Evolutionary conservation across 1,140 invertebrate species (phyloP), one percentile per base, ranked within the genome.

Genomic region (Drosophila takahashii): DNA sequence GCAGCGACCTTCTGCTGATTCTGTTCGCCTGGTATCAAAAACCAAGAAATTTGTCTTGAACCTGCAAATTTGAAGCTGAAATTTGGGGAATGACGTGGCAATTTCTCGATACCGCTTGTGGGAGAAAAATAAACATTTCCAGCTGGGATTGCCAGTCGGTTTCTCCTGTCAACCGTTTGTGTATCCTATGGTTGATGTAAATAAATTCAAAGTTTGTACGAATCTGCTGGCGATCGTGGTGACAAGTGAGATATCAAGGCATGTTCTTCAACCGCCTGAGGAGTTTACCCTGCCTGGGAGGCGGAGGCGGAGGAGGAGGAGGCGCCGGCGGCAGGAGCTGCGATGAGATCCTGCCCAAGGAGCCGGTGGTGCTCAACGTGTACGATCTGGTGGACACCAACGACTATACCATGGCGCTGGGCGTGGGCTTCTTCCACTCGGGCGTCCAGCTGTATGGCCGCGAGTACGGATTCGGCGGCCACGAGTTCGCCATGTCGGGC

Each of bases 401-500:
- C 93, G 96, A 97, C 83, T 98, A 98, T 89, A 99, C 97, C 36
- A 96, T 97, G 53, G 95, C 96, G 47, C 95, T 99, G 58, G 98
- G 98, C 2, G 93, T 99, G 59, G 98, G 98, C 50, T 97, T 99
- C 70, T 99, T 98, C 93, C 98, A 99, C 94, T 98, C 98, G 54
- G 98, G 98, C 16, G 96, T 99, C 48, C 96, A 99, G 94, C 95
- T 99, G 45, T 98, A 98, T 94, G 97, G 97, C 84, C 93, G 93
- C 94, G 98, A 99, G 94, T 99, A 97, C 94, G 98, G 97, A 1
- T 99, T 99, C 93, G 98, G 98, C 39, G 98, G 98, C 2, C 98
- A 98, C 92, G 95, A 96, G 11, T 96, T 95, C 92, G 94, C 96
- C 3, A 96, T 97, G 86, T 95, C 96, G 54, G 98, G 97, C 60